phyloP scores from a whole-genome alignment of 2,888 invertebrate species.

The Ophraella communa region DNA sequence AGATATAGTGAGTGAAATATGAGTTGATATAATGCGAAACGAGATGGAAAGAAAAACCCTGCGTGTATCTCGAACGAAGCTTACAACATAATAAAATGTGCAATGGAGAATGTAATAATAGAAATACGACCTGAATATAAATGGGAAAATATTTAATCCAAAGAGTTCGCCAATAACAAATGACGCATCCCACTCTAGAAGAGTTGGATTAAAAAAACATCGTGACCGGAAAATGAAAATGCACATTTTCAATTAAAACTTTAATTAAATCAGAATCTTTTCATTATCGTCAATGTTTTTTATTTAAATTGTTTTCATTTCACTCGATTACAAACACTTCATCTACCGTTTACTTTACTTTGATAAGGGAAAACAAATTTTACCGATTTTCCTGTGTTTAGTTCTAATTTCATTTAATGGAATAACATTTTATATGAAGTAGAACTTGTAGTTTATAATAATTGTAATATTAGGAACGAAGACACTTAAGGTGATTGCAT shows the following conservation, averaged over 20 bases:
- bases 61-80: neutral
- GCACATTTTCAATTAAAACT: neutral
- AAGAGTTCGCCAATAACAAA: no score
- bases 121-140: neutral
- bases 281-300: neutral
- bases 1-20: conserved; percentile 1
- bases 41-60: neutral
- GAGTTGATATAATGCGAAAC: neutral
- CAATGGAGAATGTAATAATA: neutral
- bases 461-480: no score
- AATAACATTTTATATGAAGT: no score
- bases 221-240: neutral
- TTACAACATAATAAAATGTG: neutral
- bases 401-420: no score
- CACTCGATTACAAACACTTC: neutral
- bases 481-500: no score
- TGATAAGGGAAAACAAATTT: neutral
- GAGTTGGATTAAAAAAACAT: neutral
- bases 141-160: neutral
- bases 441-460: no score
- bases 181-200: no score
- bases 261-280: neutral
- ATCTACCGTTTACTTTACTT: neutral
- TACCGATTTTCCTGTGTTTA: no score
- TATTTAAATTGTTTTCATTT: neutral